phyloP scores from a whole-genome alignment of 2,888 invertebrate genomes.

The Drosophila anceps region DNA sequence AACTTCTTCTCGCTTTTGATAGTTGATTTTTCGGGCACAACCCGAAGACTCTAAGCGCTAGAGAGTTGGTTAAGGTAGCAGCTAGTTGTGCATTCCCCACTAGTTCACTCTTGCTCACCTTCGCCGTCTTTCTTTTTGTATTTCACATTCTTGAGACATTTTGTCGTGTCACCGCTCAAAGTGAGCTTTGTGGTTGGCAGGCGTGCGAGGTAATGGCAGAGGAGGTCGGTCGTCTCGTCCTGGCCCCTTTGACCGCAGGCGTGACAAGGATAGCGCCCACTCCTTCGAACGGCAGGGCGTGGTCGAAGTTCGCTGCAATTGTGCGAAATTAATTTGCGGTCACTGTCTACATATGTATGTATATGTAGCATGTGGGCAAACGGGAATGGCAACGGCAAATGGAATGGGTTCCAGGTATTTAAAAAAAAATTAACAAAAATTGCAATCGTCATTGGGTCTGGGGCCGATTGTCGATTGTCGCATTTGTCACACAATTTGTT shows the following conservation, averaged over 20 bases:
- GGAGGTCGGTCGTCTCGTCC: slow-evolving; percentile 6
- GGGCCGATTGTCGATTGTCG: slow-evolving; percentile 17
- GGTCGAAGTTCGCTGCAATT: slow-evolving; percentile 42
- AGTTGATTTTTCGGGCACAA: background rate
- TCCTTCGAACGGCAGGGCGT: slow-evolving; percentile 7
- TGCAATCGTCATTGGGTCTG: slow-evolving; percentile 25
- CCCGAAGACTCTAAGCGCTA: background rate
- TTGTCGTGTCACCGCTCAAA: slow-evolving; percentile 17
- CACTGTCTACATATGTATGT: background rate
- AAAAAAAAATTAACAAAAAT: slow-evolving; percentile 5
- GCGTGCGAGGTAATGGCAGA: background rate
- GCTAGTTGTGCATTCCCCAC: background rate
- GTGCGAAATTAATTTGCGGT: slow-evolving; percentile 64
- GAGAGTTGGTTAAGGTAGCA: background rate
- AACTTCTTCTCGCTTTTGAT: background rate
- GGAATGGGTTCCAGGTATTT: slow-evolving; percentile 21
- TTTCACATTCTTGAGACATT: slow-evolving; percentile 6
- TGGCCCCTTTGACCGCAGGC: slow-evolving; percentile 42
- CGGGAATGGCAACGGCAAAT: slow-evolving; percentile 40
- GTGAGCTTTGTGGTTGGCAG: background rate
- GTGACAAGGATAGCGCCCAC: slow-evolving; percentile 46
- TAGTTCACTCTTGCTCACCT: background rate
- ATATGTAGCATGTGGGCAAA: slow-evolving; percentile 12
- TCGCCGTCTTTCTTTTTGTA: background rate
- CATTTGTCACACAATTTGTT: slow-evolving; percentile 45